Evolutionary conservation across 2,113 vertebrate species (phyloP).

Genomic region (Oophaga pumilio): DNA sequence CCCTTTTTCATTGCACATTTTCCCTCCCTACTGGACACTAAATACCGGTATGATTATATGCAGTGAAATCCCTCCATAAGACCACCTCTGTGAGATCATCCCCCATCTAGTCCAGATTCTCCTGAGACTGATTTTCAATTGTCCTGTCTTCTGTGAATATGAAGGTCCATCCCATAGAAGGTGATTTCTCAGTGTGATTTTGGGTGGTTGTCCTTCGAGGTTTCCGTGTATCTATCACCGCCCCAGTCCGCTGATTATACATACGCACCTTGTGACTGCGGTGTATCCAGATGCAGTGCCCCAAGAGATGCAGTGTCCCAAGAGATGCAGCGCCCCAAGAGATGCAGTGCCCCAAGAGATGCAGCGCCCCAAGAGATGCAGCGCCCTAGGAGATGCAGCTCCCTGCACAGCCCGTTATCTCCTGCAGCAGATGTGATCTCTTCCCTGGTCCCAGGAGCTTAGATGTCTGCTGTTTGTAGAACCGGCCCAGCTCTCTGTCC

Average conservation of each 20-base stretch:
- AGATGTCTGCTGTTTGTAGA: not conserved
- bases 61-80: too few relatives aligned
- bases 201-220: too few relatives aligned
- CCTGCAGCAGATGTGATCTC: not conserved
- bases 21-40: too few relatives aligned
- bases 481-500: conserved; percentile 6
- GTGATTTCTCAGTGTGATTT: too few relatives aligned
- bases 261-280: not conserved
- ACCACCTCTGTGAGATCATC: too few relatives aligned
- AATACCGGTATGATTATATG: too few relatives aligned
- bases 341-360: not conserved
- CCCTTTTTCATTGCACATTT: too few relatives aligned
- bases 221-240: too few relatives aligned
- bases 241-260: not conserved
- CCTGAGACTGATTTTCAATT: too few relatives aligned
- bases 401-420: not conserved
- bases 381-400: not conserved
- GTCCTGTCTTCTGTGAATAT: too few relatives aligned
- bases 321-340: not conserved
- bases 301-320: not conserved
- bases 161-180: too few relatives aligned
- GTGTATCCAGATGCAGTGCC: conserved; percentile 4
- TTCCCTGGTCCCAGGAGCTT: not conserved
- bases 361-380: not conserved
- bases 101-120: too few relatives aligned